These are phyloP conservation scores for Pogoniulus pusillus DNA, from an alignment of 2,797 vertebrate genomes.

Conservation along the genomic window DNA sequence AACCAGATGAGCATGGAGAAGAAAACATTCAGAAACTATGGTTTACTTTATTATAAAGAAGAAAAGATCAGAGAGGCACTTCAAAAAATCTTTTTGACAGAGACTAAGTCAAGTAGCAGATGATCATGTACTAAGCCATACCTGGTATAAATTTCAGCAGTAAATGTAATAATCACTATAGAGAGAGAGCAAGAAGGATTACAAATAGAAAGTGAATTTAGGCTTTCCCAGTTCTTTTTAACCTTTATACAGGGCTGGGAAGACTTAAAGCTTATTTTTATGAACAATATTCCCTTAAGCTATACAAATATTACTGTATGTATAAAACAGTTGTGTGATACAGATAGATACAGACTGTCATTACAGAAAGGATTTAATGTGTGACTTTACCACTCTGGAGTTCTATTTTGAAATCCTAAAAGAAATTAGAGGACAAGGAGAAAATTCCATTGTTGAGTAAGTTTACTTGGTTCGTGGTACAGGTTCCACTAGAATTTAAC, in stretches of 20 bases:
- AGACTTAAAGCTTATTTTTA: not conserved
- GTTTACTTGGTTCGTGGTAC: not conserved
- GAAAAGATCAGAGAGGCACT: not conserved
- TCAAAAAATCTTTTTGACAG: not conserved
- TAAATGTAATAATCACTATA: not conserved
- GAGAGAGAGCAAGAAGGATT: not conserved
- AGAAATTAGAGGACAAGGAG: not conserved
- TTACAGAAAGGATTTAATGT: not conserved
- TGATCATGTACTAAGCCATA: not conserved
- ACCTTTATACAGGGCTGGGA: fast-evolving
- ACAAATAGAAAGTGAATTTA: not conserved
- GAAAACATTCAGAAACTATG: not conserved
- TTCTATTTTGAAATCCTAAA: not conserved
- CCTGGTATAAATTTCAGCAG: not conserved
- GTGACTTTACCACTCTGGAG: not conserved
- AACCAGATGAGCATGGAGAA: not conserved
- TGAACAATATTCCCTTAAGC: not conserved
- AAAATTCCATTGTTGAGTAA: not conserved
- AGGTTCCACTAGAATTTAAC: not conserved
- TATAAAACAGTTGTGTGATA: not conserved
- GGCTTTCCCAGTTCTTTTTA: not conserved
- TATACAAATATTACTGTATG: not conserved
- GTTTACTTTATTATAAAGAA: not conserved
- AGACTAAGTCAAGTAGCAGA: not conserved
- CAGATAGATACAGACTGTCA: not conserved